phyloP scores from a whole-genome alignment of 2,797 vertebrate genomes.

The Poeciliopsis turneri region DNA sequence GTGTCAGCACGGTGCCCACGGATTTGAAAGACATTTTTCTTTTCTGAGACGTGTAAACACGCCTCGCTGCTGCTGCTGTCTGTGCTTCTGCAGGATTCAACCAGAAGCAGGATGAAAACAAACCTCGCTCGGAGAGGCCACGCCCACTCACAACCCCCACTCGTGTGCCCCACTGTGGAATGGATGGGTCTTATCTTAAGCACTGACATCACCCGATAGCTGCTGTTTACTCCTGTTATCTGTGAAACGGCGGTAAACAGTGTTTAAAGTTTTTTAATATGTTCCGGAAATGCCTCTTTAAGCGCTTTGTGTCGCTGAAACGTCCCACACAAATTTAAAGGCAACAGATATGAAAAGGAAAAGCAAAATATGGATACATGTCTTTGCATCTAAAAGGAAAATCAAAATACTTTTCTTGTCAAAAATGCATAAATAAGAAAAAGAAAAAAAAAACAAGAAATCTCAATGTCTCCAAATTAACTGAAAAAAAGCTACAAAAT shows the following conservation, averaged over 20 bases:
- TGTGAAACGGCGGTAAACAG: background rate
- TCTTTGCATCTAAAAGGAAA: too few relatives aligned
- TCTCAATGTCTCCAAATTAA: background rate
- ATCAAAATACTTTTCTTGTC: too few relatives aligned
- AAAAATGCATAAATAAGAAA: too few relatives aligned
- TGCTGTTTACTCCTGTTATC: background rate
- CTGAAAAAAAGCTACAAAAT: background rate
- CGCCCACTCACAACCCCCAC: background rate
- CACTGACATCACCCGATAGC: background rate
- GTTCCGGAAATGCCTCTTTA: background rate
- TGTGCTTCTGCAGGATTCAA: background rate
- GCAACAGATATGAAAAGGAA: too few relatives aligned
- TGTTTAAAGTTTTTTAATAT: background rate
- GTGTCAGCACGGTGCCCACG: slow-evolving; percentile 47
- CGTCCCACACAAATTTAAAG: too few relatives aligned
- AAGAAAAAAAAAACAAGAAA: too few relatives aligned
- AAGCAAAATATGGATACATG: too few relatives aligned
- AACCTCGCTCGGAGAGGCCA: background rate
- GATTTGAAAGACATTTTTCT: slow-evolving; percentile 72
- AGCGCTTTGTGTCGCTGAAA: background rate
- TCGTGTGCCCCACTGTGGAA: background rate
- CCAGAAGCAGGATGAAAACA: slow-evolving; percentile 22
- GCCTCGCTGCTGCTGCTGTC: background rate
- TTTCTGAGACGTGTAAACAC: background rate
- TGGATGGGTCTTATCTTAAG: slow-evolving; percentile 17